Percentiles rank a stretch among this genome's conserved stretches.
Evolutionary conservation across 2,113 vertebrate species (phyloP).

Genomic region (Poecile atricapillus): DNA sequence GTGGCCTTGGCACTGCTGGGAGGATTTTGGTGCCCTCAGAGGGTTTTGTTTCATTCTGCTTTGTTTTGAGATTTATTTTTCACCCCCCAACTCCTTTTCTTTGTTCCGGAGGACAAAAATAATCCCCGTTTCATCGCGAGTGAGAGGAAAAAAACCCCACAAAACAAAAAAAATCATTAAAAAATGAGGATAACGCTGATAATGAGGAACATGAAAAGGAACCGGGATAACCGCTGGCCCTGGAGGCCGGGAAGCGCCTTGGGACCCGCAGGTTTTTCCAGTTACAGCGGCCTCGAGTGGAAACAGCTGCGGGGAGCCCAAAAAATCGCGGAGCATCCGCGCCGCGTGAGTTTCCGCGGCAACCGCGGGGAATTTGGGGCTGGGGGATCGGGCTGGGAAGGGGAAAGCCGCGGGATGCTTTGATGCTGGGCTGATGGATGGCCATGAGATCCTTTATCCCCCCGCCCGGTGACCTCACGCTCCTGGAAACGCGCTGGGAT

Average conservation of each 20-base stretch:
- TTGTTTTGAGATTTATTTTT: background rate
- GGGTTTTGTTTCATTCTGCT: background rate
- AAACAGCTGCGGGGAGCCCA: conserved; percentile 58
- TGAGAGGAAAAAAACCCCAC: fast-evolving
- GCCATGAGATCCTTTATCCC: conserved; percentile 72
- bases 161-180: no score
- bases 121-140: background rate
- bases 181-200: background rate
- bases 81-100: background rate
- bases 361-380: conserved; percentile 68
- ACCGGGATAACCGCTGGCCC: background rate
- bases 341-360: conserved; percentile 68
- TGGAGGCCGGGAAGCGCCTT: conserved; percentile 7
- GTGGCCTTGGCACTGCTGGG: background rate
- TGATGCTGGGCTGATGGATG: conserved; percentile 80
- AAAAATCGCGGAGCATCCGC: conserved; percentile 38
- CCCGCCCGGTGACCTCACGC: conserved; percentile 79
- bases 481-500: conserved; percentile 68
- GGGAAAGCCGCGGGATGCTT: conserved; percentile 74
- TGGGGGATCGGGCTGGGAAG: conserved; percentile 12
- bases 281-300: conserved; percentile 47
- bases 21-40: background rate
- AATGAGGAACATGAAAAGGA: conserved; percentile 25
- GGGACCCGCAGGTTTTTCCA: conserved; percentile 54
- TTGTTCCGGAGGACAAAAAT: background rate